Base-by-base conservation (phyloP, 2,797 vertebrate genomes). In the Melanotaenia trifasciata region DNA sequence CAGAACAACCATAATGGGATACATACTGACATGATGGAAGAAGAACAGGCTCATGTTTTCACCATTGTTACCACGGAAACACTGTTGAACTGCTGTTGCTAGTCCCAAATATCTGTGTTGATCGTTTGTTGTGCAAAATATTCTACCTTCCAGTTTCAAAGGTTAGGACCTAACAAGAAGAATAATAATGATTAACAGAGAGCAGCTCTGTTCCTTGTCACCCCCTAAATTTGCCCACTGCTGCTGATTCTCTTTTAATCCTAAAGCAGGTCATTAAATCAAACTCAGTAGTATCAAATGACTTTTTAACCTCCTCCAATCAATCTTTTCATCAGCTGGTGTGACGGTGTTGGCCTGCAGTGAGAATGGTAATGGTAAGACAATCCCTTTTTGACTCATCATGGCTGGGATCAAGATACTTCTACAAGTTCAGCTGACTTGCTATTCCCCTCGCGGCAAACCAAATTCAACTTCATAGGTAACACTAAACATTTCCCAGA, bases 321-420 rank as follows among this genome's bases (percentile, higher is more conserved):
- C 87, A 89, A 89, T 90, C 90, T 90, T 89, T 90, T 92, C 89
- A 90, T 92, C 91, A 84, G 87, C 78, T 89, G 83, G 84, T 68
- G 74, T 85, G 81, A 86, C 82, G 72, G 87, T 45, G 38, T 76
- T 67, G 57, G 66, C 76, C 68, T 58, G 62, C 56, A 88, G 87
- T 91, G 84, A 89, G 92, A 91, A 92, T 94, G 83, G 85, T 93
- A 94, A 94, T 94, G 90, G 93, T 93, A 94, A 95, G 81, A 86
- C 79, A 86, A 94, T 93, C 89, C 85, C 74, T 72, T 74, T 81
- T 87, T 90, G 89, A 90, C 87, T 93, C 92, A 90, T 92, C 85
- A 83, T 86, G 85, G 76, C 83, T 80, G 71, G 76, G 80, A 65
- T 86, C 72, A 67, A 77, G 79, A 75, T 70, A 78, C 70, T 87